Percentiles rank a stretch among this genome's conserved stretches.
phyloP scores from a whole-genome alignment of 2,113 vertebrate genomes.

The Ceyx melanurus region DNA sequence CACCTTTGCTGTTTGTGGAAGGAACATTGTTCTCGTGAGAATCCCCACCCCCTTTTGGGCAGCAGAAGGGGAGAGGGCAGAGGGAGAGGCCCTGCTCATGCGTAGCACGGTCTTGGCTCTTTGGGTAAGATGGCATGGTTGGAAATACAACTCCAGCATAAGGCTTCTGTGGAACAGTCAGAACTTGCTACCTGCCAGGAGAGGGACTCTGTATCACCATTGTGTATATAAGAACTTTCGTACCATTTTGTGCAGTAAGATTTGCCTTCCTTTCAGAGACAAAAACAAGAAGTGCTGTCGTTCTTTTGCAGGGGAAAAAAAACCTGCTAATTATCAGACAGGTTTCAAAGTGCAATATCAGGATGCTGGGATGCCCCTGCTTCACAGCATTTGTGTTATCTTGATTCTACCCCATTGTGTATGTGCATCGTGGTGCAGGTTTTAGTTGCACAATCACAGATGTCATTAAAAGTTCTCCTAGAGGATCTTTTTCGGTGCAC shows the following conservation, averaged over 20 bases:
- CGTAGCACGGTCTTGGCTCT: rapidly evolving
- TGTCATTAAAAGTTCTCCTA: constrained; percentile 20
- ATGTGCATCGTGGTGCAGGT: background rate
- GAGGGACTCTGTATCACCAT: background rate
- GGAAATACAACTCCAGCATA: rapidly evolving
- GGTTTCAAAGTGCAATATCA: background rate
- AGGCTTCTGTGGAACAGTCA: background rate
- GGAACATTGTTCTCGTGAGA: background rate
- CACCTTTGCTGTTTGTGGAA: background rate
- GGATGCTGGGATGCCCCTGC: background rate
- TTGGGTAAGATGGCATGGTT: background rate
- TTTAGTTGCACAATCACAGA: background rate
- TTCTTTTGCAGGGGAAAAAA: background rate
- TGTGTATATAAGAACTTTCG: background rate
- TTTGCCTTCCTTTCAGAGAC: background rate
- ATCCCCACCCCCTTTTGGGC: background rate
- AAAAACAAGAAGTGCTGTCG: background rate
- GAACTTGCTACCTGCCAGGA: rapidly evolving
- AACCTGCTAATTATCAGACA: background rate
- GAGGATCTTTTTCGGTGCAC: background rate
- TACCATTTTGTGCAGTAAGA: background rate
- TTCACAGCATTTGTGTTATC: background rate
- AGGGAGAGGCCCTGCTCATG: background rate
- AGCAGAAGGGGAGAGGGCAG: background rate
- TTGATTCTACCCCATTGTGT: background rate